Evolutionary conservation across 1,140 invertebrate species (phyloP).

Genomic region (Mamestra configurata): DNA sequence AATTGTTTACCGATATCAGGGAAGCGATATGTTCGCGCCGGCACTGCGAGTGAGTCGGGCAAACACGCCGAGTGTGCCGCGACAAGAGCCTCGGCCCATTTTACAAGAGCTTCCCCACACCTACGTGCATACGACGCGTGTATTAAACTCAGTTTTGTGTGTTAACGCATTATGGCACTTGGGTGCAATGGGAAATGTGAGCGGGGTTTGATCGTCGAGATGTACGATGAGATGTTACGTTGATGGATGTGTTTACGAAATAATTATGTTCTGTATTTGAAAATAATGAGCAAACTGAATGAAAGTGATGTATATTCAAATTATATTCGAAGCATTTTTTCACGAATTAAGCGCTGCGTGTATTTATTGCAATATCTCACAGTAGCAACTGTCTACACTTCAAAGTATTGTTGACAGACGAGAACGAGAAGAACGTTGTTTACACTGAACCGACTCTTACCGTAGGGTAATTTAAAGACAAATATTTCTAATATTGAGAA

Average conservation of each 20-base stretch:
- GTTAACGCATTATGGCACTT: constrained; percentile 34
- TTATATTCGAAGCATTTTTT: constrained; percentile 12
- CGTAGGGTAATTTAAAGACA: constrained; percentile 33
- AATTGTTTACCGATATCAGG: constrained; percentile 57
- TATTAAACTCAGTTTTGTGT: constrained; percentile 37
- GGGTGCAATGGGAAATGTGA: constrained; percentile 24
- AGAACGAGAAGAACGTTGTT: constrained; percentile 10
- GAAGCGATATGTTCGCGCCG: constrained; percentile 55
- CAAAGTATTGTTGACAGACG: neutral
- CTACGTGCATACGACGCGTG: constrained; percentile 41
- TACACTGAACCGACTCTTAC: neutral
- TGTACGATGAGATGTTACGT: neutral
- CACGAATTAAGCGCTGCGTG: neutral
- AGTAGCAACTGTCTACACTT: constrained; percentile 15
- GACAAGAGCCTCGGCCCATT: constrained; percentile 49
- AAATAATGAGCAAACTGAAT: constrained; percentile 31
- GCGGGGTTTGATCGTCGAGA: neutral
- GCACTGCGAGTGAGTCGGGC: constrained; percentile 43
- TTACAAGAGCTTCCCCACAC: constrained; percentile 49
- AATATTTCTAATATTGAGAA: neutral
- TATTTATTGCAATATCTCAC: constrained; percentile 25
- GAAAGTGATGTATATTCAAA: neutral
- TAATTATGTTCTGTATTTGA: neutral
- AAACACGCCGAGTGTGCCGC: constrained; percentile 55
- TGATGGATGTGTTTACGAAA: neutral